Conservation (phyloP, 1,140 invertebrate species). For the Pinna nobilis region DNA sequence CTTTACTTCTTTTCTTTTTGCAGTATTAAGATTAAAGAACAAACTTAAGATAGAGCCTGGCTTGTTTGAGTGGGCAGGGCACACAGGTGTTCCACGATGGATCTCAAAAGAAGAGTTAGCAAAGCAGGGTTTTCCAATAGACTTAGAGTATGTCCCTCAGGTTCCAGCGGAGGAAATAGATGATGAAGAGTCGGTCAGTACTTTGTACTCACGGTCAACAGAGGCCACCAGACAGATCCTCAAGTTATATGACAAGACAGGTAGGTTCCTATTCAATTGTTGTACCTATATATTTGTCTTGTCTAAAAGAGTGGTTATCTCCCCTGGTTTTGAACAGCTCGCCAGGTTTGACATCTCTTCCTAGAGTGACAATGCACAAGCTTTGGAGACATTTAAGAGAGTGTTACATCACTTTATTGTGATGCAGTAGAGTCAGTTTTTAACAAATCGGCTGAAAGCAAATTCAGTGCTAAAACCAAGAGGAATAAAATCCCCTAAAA, state of each 20-base stretch:
- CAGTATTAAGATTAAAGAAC: slow-evolving; percentile 73
- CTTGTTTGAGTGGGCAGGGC: slow-evolving; percentile 92
- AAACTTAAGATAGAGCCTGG: slow-evolving; percentile 89
- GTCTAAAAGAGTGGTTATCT: background rate
- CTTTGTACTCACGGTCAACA: slow-evolving; percentile 83
- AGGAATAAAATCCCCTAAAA: too few species aligned
- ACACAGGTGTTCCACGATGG: slow-evolving; percentile 85
- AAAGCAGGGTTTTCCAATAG: slow-evolving; percentile 83
- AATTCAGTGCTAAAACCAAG: too few species aligned
- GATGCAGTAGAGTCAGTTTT: too few species aligned
- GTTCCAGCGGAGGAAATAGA: slow-evolving; percentile 74
- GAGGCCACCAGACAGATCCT: slow-evolving; percentile 72
- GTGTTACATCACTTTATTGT: too few species aligned
- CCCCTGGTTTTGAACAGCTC: background rate
- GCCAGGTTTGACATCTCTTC: background rate
- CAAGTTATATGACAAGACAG: slow-evolving; percentile 57
- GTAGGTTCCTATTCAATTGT: slow-evolving; percentile 29
- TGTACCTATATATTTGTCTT: too few species aligned
- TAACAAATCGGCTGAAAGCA: too few species aligned
- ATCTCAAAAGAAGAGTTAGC: slow-evolving; percentile 84
- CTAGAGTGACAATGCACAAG: background rate
- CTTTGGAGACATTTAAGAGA: too few species aligned
- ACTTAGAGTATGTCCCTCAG: slow-evolving; percentile 82
- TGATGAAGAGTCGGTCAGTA: slow-evolving; percentile 76
- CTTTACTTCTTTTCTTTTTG: slow-evolving; percentile 10